Conservation (phyloP, 2,888 invertebrate genomes). For the Spisula subtruncata region DNA sequence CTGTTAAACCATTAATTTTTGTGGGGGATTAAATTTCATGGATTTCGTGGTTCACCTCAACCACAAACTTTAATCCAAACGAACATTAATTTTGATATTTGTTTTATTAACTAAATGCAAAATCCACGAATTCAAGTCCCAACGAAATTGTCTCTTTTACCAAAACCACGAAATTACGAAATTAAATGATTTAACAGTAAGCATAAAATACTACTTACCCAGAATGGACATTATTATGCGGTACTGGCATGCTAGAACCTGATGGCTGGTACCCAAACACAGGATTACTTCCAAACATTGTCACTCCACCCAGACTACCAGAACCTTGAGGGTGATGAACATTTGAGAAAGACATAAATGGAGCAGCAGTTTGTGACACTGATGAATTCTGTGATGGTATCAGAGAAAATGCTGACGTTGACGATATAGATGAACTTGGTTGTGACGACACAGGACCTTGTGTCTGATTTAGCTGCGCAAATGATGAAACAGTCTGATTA, state of each 20-base stretch:
- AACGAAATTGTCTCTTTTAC: too few relatives aligned
- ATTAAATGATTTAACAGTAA: too few relatives aligned
- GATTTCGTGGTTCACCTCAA: too few relatives aligned
- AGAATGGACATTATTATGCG: conserved; percentile 3
- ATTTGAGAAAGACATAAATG: conserved; percentile 29
- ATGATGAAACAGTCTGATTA: conserved; percentile 25
- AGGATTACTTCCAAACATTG: conserved; percentile 30
- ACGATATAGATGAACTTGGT: conserved; percentile 30
- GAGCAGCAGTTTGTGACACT: conserved; percentile 31
- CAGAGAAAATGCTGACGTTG: conserved; percentile 35
- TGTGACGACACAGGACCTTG: conserved; percentile 25
- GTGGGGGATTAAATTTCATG: too few relatives aligned
- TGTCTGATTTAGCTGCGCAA: conserved; percentile 23
- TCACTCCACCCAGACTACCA: not conserved
- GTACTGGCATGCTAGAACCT: conserved; percentile 19
- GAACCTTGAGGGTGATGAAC: conserved; percentile 23
- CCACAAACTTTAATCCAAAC: too few relatives aligned
- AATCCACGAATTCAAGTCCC: too few relatives aligned
- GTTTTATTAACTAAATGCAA: too few relatives aligned
- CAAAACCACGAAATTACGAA: too few relatives aligned
- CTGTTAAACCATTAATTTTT: too few relatives aligned
- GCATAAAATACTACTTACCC: conserved; percentile 20
- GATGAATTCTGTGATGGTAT: conserved; percentile 24
- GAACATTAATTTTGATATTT: too few relatives aligned
- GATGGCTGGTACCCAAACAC: conserved; percentile 20